These are phyloP conservation scores for Pangasius sanitwongsei DNA, from an alignment of 2,797 vertebrate genomes.

Conservation along the genomic window DNA sequence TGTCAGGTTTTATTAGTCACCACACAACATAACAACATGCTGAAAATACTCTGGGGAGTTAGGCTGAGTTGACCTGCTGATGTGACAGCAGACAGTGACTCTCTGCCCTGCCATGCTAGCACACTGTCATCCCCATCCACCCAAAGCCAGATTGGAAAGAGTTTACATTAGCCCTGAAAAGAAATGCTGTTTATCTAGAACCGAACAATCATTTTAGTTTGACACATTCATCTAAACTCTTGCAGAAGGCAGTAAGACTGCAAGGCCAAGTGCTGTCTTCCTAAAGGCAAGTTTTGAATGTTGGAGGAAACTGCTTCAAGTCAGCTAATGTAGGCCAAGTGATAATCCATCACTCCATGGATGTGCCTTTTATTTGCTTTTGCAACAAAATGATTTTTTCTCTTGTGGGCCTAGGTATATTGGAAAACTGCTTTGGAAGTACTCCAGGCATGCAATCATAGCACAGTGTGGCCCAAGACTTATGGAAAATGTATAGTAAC, in stretches of 20 bases:
- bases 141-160: neutral
- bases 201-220: neutral
- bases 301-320: neutral
- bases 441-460: neutral
- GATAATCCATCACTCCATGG: conserved; percentile 1
- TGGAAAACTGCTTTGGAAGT: neutral
- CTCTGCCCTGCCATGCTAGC: neutral
- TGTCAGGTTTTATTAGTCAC: conserved; percentile 3
- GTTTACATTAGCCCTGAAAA: neutral
- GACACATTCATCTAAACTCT: neutral
- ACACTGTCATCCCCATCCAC: neutral
- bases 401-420: neutral
- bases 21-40: neutral
- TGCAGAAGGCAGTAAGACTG: conserved; percentile 7
- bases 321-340: neutral
- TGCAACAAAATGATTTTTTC: neutral
- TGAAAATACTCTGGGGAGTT: neutral
- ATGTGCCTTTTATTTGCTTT: neutral
- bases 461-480: neutral
- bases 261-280: neutral
- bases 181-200: neutral
- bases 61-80: neutral
- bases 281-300: neutral
- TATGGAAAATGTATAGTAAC: neutral
- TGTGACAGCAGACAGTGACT: neutral